Evolutionary conservation across 2,888 invertebrate species (phyloP), one percentile per base, ranked within the genome.

Genomic region (Drosophila testacea): DNA sequence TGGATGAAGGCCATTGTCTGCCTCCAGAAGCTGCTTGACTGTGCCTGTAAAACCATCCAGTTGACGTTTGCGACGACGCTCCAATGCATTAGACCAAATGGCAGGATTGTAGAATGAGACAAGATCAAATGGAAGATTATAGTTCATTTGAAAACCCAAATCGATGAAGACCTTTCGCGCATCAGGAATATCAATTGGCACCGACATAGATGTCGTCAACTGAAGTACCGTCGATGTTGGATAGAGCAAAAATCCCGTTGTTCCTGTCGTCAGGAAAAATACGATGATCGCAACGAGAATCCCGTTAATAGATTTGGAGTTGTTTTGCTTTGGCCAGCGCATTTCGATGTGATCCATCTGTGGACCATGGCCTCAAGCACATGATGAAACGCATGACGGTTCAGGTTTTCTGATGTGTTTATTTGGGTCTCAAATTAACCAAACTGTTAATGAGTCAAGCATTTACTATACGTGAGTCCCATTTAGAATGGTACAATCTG

Each of bases 91-190:
- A 6, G 88, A 72, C 92, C 92, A 92, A 56, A 86, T 87, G 9
- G 88, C 68, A 1, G 83, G 75, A 60, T 85, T 86, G 64, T 91
- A 92, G 70, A 92, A 92, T 10, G 84, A 77, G 1, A 75, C 65
- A 0, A 88, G 63, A 59, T 76, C 79, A 36, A 57, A 84, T 2
- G 92, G 93, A 50, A 92, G 59, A 47, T 88, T 80, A 50, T 92
- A 92, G 72, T 92, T 93, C 87, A 92, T 90, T 80, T 92, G 92
- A 50, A 92, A 84, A 1, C 93, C 92, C 87, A 90, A 79, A 77
- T 92, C 93, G 28, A 90, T 67, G 39, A 83, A 91, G 11, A 90
- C 74, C 56, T 88, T 90, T n/a, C 91, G 91, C n/a, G 79, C 65
- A 5, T 81, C 70, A 4, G 62, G 79, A 9, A 88, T 52, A 13